Evolutionary conservation across 2,797 vertebrate genomes (phyloP).

Genomic region (Florisuga fusca): DNA sequence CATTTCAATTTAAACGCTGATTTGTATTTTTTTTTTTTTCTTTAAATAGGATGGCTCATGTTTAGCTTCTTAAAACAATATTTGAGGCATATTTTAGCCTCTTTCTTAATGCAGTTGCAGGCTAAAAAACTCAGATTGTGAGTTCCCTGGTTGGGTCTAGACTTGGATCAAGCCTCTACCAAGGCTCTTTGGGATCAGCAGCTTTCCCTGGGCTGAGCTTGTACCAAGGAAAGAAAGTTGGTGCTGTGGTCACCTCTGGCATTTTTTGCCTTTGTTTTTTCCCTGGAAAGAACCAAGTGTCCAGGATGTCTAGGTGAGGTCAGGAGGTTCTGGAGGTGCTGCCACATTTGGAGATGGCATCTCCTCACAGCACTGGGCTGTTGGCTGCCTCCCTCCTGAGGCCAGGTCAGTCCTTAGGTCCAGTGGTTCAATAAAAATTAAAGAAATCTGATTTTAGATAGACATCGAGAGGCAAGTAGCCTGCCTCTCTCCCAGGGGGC

Average conservation of each 20-base stretch:
- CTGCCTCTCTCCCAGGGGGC: background rate
- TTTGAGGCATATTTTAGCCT: background rate
- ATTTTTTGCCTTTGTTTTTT: background rate
- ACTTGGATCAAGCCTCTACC: background rate
- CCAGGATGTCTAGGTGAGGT: fast-evolving
- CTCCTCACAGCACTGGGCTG: background rate
- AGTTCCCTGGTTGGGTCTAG: background rate
- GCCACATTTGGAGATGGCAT: background rate
- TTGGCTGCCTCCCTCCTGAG: background rate
- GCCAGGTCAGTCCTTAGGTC: background rate
- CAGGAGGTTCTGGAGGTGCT: background rate
- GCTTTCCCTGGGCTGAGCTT: background rate
- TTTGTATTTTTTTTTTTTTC: background rate
- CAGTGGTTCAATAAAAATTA: background rate
- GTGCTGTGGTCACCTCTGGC: background rate
- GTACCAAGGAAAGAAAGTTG: background rate
- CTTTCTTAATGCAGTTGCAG: background rate
- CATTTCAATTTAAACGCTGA: background rate
- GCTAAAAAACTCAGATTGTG: background rate
- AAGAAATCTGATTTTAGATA: background rate
- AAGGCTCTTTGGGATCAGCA: background rate
- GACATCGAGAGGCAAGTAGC: background rate
- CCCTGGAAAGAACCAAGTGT: background rate
- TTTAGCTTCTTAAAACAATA: background rate
- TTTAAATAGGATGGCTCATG: background rate